phyloP scores from a whole-genome alignment of 1,140 invertebrate genomes.

The Tenebrio molitor region DNA sequence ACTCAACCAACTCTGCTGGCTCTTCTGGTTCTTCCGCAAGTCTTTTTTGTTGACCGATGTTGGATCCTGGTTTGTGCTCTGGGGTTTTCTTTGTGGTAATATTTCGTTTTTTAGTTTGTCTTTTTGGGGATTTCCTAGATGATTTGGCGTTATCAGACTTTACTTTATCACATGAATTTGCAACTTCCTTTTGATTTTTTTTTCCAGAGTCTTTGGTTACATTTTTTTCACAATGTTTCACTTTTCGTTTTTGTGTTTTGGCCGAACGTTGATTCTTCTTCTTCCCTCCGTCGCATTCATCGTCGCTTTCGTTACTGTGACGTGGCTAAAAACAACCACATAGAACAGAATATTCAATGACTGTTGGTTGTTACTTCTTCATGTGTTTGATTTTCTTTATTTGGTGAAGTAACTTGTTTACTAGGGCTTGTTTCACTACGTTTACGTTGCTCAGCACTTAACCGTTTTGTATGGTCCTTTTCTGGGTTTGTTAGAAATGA shows the following conservation, averaged over 20 bases:
- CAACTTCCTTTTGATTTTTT: constrained; percentile 18
- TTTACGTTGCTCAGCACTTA: constrained; percentile 55
- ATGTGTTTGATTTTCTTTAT: constrained; percentile 59
- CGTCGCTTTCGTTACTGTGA: constrained; percentile 57
- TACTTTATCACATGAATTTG: constrained; percentile 24
- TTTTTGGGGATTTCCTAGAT: constrained; percentile 41
- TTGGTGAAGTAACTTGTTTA: constrained; percentile 57
- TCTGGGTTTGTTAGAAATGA: constrained; percentile 66
- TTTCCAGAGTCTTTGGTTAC: constrained; percentile 8
- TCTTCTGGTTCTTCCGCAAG: constrained; percentile 51
- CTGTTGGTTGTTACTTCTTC: constrained; percentile 60
- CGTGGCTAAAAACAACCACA: constrained; percentile 34
- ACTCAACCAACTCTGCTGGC: constrained; percentile 52
- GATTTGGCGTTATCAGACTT: constrained; percentile 49
- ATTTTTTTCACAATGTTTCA: constrained; percentile 21
- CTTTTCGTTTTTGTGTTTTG: constrained; percentile 51
- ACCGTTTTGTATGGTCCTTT: constrained; percentile 57
- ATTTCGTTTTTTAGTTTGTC: constrained; percentile 42
- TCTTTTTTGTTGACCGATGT: constrained; percentile 32
- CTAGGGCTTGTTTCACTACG: constrained; percentile 56
- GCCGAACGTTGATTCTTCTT: constrained; percentile 49
- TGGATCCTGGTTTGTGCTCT: constrained; percentile 49
- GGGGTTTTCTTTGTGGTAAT: constrained; percentile 27
- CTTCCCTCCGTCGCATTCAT: constrained; percentile 57
- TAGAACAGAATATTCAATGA: background rate